A percentile compares a stretch with the other conserved stretches of the same genome.
These are phyloP conservation scores for Hofmannophila pseudospretella DNA, from an alignment of 2,888 invertebrate genomes.

Conservation along the genomic window DNA sequence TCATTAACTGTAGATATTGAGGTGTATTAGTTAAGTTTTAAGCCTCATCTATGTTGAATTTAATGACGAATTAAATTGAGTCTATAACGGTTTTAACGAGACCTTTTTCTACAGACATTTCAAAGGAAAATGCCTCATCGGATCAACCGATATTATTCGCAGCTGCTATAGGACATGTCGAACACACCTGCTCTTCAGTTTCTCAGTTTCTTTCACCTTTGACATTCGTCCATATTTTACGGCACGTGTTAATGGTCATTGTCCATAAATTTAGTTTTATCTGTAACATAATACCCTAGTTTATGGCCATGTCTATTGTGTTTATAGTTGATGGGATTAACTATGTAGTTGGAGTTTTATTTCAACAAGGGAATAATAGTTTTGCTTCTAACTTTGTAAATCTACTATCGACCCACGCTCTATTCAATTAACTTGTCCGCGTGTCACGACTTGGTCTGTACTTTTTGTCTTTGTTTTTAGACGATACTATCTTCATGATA, in stretches of 20 bases:
- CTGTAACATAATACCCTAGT: slow-evolving; percentile 5
- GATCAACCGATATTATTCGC: slow-evolving; percentile 24
- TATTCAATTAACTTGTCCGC: slow-evolving; percentile 29
- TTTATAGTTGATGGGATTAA: background rate
- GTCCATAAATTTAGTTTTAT: slow-evolving; percentile 22
- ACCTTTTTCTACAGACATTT: no score
- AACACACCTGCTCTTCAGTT: slow-evolving; percentile 48
- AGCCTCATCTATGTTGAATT: no score
- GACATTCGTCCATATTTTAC: slow-evolving; percentile 49
- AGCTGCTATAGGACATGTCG: slow-evolving; percentile 34
- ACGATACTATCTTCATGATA: slow-evolving; percentile 11
- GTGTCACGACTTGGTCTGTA: slow-evolving; percentile 29
- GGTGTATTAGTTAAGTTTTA: no score
- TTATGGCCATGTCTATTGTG: background rate
- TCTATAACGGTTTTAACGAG: no score
- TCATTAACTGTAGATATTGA: no score
- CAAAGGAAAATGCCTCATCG: background rate
- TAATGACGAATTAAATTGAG: no score
- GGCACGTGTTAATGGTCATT: slow-evolving; percentile 15
- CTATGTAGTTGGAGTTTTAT: slow-evolving; percentile 6
- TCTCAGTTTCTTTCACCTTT: slow-evolving; percentile 50
- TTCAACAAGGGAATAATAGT: slow-evolving; percentile 13
- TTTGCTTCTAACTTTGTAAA: slow-evolving; percentile 2
- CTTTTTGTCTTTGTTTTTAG: slow-evolving; percentile 28
- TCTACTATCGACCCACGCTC: slow-evolving; percentile 12